These are phyloP conservation scores for Eupithecia insigniata DNA, from an alignment of 2,888 invertebrate genomes.

Conservation along the genomic window DNA sequence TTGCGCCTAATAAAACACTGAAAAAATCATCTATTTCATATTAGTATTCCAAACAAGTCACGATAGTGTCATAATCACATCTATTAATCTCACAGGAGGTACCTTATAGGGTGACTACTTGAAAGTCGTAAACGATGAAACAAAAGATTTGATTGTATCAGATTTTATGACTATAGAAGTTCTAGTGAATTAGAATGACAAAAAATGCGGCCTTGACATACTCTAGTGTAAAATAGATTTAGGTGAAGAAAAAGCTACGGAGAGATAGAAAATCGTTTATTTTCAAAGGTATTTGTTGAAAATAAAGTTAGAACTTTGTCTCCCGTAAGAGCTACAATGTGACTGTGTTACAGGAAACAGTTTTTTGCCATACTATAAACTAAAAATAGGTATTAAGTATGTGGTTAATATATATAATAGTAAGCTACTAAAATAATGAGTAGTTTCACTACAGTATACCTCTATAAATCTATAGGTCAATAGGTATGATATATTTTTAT, in stretches of 20 bases:
- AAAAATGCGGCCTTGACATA: slow-evolving; percentile 10
- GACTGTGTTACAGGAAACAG: too few species aligned
- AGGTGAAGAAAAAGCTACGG: not conserved
- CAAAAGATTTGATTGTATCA: slow-evolving; percentile 16
- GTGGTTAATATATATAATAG: too few species aligned
- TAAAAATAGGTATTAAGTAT: too few species aligned
- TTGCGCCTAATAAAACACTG: slow-evolving; percentile 12
- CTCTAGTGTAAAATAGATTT: not conserved
- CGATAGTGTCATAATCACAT: slow-evolving; percentile 37
- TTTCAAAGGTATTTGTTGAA: too few species aligned
- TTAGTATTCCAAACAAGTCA: slow-evolving; percentile 34
- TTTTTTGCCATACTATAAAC: too few species aligned
- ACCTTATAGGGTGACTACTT: slow-evolving; percentile 22
- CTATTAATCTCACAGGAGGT: slow-evolving; percentile 32
- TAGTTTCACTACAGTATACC: too few species aligned
- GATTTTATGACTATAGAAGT: not conserved
- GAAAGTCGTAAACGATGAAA: slow-evolving; percentile 16
- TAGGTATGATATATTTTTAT: too few species aligned
- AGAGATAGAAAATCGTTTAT: too few species aligned
- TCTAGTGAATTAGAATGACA: not conserved
- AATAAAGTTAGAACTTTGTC: too few species aligned
- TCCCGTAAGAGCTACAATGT: too few species aligned
- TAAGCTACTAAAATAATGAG: too few species aligned
- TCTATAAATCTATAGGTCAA: too few species aligned
- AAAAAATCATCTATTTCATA: slow-evolving; percentile 1